Evolutionary conservation across 2,888 invertebrate species (phyloP).

Genomic region (Aphodius granarius): DNA sequence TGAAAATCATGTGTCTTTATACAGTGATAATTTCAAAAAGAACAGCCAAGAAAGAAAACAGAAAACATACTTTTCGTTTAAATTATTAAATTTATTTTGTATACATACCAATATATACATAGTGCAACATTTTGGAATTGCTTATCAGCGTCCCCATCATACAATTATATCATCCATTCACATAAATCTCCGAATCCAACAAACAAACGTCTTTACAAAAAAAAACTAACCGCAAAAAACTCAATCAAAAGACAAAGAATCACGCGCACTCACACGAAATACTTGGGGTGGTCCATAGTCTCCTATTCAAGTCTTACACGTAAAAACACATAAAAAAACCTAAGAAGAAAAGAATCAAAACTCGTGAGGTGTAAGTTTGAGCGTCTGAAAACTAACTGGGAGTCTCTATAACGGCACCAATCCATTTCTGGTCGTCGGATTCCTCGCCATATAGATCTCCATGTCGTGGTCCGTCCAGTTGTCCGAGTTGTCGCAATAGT

Average conservation of each 20-base stretch:
- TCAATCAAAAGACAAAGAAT: neutral
- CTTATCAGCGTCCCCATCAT: neutral
- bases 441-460: conserved; percentile 93
- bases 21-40: no score
- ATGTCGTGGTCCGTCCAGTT: conserved; percentile 96
- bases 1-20: no score
- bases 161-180: neutral
- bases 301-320: neutral
- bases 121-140: neutral
- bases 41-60: neutral
- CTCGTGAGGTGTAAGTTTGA: neutral
- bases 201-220: neutral
- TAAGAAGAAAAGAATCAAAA: neutral
- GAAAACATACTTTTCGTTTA: conserved; percentile 2
- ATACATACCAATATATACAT: conserved; percentile 11
- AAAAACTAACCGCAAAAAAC: neutral
- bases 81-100: conserved; percentile 9
- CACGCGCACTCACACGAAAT: neutral
- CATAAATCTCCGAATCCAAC: neutral
- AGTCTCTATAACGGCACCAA: conserved; percentile 71
- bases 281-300: no score
- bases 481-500: conserved; percentile 87
- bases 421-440: conserved; percentile 83
- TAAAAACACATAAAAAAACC: neutral
- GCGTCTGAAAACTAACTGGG: neutral